Evolutionary conservation across 1,140 invertebrate species (phyloP).

Genomic region (Zaprionus ornatus): DNA sequence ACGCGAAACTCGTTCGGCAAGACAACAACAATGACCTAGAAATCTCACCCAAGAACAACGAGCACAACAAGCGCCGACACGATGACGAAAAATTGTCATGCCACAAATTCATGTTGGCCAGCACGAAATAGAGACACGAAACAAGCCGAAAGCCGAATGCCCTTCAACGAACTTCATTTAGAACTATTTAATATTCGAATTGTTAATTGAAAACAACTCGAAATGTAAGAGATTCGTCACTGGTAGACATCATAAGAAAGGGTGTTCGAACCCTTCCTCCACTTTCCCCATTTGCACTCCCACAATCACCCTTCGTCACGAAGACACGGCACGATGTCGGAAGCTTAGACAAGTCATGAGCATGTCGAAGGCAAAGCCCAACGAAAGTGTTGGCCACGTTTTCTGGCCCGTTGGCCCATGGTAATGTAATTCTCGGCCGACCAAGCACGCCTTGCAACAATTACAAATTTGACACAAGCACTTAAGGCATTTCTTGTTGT

Average conservation of each 20-base stretch:
- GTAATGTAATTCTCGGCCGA: slow-evolving; percentile 38
- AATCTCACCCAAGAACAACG: slow-evolving; percentile 61
- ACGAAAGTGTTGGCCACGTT: slow-evolving; percentile 69
- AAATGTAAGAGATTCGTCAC: too few species aligned
- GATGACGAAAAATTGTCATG: slow-evolving; percentile 65
- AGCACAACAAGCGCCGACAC: slow-evolving; percentile 21
- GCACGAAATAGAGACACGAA: slow-evolving; percentile 24
- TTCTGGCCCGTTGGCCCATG: slow-evolving; percentile 38
- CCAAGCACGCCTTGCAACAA: slow-evolving; percentile 48
- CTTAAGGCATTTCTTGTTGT: slow-evolving; percentile 37
- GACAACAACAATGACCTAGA: slow-evolving; percentile 63
- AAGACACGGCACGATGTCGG: slow-evolving; percentile 18
- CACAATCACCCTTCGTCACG: slow-evolving; percentile 6
- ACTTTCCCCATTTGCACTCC: too few species aligned
- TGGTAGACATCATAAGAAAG: too few species aligned
- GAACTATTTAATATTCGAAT: too few species aligned
- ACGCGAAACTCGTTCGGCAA: slow-evolving; percentile 66
- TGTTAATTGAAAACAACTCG: too few species aligned
- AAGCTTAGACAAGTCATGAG: slow-evolving; percentile 62
- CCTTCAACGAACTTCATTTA: slow-evolving; percentile 14
- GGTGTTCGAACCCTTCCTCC: too few species aligned
- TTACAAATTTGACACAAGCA: slow-evolving; percentile 77
- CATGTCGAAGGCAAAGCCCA: slow-evolving; percentile 59
- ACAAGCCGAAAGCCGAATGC: slow-evolving; percentile 33
- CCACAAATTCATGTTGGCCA: slow-evolving; percentile 59